These are phyloP conservation scores for Sylvicapra grimmia DNA, from an alignment of 2,113 vertebrate species.

Conservation along the genomic window DNA sequence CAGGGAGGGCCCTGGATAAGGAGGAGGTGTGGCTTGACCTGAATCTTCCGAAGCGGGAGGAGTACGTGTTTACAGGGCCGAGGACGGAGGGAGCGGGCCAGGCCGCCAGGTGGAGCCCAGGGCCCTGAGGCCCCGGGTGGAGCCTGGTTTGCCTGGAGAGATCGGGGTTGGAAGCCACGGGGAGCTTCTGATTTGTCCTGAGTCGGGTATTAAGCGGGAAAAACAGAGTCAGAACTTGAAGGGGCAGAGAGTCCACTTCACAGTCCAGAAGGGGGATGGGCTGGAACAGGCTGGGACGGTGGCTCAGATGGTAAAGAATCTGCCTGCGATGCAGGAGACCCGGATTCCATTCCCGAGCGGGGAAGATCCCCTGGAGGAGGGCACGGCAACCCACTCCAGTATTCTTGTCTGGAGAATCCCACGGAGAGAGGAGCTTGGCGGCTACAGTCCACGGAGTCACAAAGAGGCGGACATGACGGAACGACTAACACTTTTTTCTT, in stretches of 20 bases:
- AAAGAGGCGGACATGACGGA: not conserved
- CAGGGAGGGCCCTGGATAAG: not conserved
- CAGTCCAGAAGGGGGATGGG: accelerated
- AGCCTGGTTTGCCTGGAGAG: not conserved
- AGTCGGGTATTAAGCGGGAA: not conserved
- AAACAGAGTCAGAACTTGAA: not conserved
- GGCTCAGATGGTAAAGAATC: not conserved
- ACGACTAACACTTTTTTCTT: not conserved
- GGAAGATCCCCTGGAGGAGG: not conserved
- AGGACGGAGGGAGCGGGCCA: not conserved
- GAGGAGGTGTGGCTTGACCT: not conserved
- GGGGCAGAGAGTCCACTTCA: not conserved
- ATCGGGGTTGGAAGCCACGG: no score
- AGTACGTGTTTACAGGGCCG: not conserved
- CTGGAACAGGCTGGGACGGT: not conserved
- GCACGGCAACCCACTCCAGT: not conserved
- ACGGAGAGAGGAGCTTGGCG: not conserved
- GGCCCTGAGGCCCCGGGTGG: not conserved
- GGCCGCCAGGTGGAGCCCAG: not conserved
- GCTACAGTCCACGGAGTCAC: not conserved
- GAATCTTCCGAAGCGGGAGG: not conserved
- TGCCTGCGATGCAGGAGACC: not conserved
- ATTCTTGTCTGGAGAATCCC: not conserved
- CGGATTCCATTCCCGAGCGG: not conserved
- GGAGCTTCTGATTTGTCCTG: not conserved